A percentile compares a stretch with the other conserved stretches of the same genome.
Conservation (phyloP, 2,888 invertebrate genomes). For the Baccha elongata region DNA sequence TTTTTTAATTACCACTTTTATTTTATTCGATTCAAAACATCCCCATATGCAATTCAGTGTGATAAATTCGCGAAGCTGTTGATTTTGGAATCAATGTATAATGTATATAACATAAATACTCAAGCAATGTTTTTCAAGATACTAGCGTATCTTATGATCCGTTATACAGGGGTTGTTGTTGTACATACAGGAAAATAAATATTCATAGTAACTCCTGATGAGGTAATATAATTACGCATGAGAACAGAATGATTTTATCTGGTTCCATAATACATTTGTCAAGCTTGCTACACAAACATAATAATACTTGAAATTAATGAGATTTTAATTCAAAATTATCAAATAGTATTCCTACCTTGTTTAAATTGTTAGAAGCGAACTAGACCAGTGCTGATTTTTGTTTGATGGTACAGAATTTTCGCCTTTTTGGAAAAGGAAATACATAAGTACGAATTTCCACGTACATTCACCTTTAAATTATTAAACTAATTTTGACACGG, state of each 20-base stretch:
- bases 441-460: conserved; percentile 55
- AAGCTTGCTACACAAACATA: neutral
- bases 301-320: neutral
- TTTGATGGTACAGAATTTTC: conserved; percentile 46
- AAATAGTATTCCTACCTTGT: conserved; percentile 24
- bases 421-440: conserved; percentile 45
- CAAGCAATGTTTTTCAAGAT: too few relatives aligned
- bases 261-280: neutral
- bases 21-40: too few relatives aligned
- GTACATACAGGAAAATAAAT: too few relatives aligned
- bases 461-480: conserved; percentile 63
- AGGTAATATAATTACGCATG: neutral
- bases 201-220: neutral
- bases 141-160: too few relatives aligned
- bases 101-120: too few relatives aligned
- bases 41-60: too few relatives aligned
- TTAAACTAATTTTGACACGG: conserved; percentile 66
- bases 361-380: conserved; percentile 4
- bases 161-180: too few relatives aligned
- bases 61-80: too few relatives aligned
- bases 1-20: too few relatives aligned
- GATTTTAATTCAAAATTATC: neutral
- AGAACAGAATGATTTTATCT: neutral
- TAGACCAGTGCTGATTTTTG: conserved; percentile 40
- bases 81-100: too few relatives aligned